phyloP scores from a whole-genome alignment of 2,888 invertebrate species.

The Pyrochroa serraticornis region DNA sequence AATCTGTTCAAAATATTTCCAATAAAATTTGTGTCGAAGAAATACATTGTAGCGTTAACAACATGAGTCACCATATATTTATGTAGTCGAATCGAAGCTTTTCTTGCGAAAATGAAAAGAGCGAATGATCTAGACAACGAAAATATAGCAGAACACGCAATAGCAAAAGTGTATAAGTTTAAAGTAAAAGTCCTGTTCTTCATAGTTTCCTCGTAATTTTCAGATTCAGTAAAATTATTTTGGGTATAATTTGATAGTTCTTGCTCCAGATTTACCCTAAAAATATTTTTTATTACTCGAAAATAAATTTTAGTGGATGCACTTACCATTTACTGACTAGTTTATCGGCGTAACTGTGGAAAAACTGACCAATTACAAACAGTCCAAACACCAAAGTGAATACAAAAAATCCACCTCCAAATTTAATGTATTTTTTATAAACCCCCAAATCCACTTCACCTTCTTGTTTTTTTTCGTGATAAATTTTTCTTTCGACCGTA shows the following conservation, averaged over 20 bases:
- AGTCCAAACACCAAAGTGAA: conserved; percentile 15
- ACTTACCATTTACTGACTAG: conserved; percentile 32
- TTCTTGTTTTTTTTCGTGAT: conserved; percentile 20
- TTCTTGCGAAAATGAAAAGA: conserved; percentile 11
- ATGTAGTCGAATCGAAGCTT: conserved; percentile 24
- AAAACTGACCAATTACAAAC: conserved; percentile 21
- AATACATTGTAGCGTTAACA: conserved; percentile 21
- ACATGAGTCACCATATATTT: conserved; percentile 21
- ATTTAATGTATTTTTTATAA: conserved; percentile 33
- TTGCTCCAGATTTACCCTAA: conserved; percentile 20
- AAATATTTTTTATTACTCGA: background rate
- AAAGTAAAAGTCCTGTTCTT: conserved; percentile 4
- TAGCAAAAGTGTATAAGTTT: conserved; percentile 11
- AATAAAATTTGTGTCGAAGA: conserved; percentile 24
- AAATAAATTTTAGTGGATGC: background rate
- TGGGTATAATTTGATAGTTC: conserved; percentile 10
- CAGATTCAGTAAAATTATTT: conserved; percentile 10
- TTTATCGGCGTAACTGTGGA: conserved; percentile 24
- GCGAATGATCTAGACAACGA: background rate
- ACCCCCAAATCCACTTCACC: conserved; percentile 28
- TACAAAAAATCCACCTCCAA: conserved; percentile 31
- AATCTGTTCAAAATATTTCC: conserved; percentile 61
- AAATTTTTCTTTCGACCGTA: conserved; percentile 18
- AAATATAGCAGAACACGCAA: conserved; percentile 2
- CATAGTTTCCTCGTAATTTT: background rate